Base-by-base conservation (phyloP, 2,113 vertebrate genomes). In the Entosphenus tridentatus region DNA sequence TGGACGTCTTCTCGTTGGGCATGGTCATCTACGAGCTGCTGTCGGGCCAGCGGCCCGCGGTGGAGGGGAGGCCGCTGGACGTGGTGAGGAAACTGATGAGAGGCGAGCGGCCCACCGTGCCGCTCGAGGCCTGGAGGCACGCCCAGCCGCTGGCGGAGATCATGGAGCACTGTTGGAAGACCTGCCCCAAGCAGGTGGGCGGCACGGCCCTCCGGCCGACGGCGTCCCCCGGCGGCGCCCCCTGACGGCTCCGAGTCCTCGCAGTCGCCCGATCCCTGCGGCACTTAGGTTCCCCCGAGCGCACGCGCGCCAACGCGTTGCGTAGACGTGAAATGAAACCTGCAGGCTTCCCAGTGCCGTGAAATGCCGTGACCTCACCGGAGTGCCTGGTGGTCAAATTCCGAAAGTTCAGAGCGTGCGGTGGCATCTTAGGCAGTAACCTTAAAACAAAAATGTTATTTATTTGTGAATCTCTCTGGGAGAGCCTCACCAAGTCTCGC, bases 1-100 rank as follows among this genome's bases (percentile, higher is more conserved):
- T 98, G 21, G 93, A 98, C 76, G 87, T 98, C 86, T 98, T 98
- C 77, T 98, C 92, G 1, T 98, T 87, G 1, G 93, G 92, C 0
- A 98, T 98, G 93, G 87, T 98, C 55, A 77, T 93, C 1, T 98
- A 92, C 0, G 93, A 98, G 78, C 75, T 98, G 72, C 77, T 98
- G 57, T 88, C 89, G 0, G 93, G 92, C 4, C 83, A 81, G 56
- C 75, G 93, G 57, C 93, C 93, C 0, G 80, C 77, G 0, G 77
- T 95, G 57, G 90, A 89, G 10, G 85, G 91, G 2, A 91, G 92
- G 75, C 92, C 90, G 77, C 82, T 91, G 3, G 89, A 96, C 78
- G 92, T 95, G 1, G 80, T 85, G 1, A 96, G 93, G 79, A 98
- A 95, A 55, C 81, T 96, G 14, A 85, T 87, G 65, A 93, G 88